Percentiles rank a stretch among this genome's conserved stretches.
Conservation (phyloP, 2,797 vertebrate species). For the Xenopus petersii region DNA sequence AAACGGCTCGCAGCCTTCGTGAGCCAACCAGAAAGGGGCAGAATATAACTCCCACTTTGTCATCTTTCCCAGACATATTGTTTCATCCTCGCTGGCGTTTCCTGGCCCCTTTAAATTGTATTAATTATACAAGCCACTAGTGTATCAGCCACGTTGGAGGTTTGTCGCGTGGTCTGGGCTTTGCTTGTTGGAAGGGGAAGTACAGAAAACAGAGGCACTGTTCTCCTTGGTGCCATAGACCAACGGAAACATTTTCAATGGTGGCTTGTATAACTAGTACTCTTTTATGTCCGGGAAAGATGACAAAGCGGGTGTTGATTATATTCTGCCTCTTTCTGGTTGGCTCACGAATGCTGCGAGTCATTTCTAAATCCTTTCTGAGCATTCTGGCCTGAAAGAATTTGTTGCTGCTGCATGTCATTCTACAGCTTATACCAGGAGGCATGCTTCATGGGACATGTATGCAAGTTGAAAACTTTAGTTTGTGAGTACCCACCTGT, state of each 20-base stretch:
- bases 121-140: background rate
- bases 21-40: conserved; percentile 57
- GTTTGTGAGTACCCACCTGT: too few species aligned
- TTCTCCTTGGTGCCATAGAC: background rate
- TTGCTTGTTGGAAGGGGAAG: background rate
- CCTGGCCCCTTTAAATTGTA: too few species aligned
- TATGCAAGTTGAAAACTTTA: too few species aligned
- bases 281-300: conserved; percentile 54
- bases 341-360: conserved; percentile 52
- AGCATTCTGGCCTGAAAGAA: too few species aligned
- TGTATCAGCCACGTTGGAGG: conserved; percentile 36
- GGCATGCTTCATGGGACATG: too few species aligned
- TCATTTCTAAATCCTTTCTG: too few species aligned
- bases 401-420: too few species aligned
- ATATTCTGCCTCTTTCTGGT: conserved; percentile 63
- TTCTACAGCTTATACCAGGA: too few species aligned
- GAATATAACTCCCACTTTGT: conserved; percentile 41
- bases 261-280: background rate
- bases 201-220: background rate
- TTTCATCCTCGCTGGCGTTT: too few species aligned
- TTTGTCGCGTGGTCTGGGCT: background rate
- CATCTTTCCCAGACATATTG: conserved; percentile 56
- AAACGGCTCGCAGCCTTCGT: conserved; percentile 35
- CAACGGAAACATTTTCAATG: background rate
- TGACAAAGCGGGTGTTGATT: conserved; percentile 65